Conservation (phyloP, 2,888 invertebrate species). For the Yponomeuta cagnagella region DNA sequence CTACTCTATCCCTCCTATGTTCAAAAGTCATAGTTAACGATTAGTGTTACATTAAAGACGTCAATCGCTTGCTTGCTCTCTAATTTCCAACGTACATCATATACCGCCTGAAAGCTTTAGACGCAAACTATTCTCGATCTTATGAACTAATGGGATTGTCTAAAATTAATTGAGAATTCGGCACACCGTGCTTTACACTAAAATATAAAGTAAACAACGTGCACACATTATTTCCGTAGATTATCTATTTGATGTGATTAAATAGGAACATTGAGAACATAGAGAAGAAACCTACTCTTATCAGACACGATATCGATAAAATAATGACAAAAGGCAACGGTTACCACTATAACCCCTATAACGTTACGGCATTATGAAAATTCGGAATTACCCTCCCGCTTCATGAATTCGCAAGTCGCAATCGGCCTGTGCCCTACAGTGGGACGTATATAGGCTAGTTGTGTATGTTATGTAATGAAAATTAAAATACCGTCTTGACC, state of each 20-base stretch:
- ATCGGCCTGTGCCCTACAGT: too few relatives aligned
- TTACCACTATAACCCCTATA: too few relatives aligned
- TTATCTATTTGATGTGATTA: slow-evolving; percentile 50
- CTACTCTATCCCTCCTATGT: slow-evolving; percentile 51
- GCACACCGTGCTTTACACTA: slow-evolving; percentile 62
- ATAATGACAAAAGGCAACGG: too few relatives aligned
- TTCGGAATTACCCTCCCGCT: slow-evolving; percentile 61
- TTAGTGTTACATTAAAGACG: slow-evolving; percentile 64
- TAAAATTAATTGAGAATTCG: slow-evolving; percentile 54
- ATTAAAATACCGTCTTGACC: too few relatives aligned
- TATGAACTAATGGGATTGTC: slow-evolving; percentile 40
- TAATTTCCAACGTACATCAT: slow-evolving; percentile 42
- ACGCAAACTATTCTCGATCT: slow-evolving; percentile 42
- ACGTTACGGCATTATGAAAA: slow-evolving; percentile 61
- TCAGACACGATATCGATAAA: too few relatives aligned
- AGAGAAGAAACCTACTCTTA: not conserved
- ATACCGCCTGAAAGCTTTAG: slow-evolving; percentile 26
- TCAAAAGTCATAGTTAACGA: slow-evolving; percentile 68
- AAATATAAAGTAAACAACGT: slow-evolving; percentile 61
- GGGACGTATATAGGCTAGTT: too few relatives aligned
- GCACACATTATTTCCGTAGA: slow-evolving; percentile 51
- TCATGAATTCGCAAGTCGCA: slow-evolving; percentile 62
- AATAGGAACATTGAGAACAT: slow-evolving; percentile 19
- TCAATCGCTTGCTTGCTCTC: slow-evolving; percentile 56
- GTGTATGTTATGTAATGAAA: too few relatives aligned